Evolutionary conservation across 2,797 vertebrate species (phyloP).

Genomic region (Eidolon dupreanum): DNA sequence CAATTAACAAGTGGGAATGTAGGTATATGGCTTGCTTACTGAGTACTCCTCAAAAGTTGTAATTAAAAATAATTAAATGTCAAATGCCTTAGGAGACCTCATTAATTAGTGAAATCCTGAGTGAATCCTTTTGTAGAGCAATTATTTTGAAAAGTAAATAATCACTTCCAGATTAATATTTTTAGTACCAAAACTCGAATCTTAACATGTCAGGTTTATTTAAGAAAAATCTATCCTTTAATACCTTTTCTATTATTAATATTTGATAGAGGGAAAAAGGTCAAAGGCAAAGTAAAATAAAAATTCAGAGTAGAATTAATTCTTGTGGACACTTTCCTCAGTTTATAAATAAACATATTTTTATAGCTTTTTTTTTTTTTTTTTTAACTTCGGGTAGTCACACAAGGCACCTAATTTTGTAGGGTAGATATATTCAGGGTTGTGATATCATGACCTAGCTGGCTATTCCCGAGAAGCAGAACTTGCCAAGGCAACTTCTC

Average conservation of each 20-base stretch:
- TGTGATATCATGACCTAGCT: neutral
- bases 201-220: neutral
- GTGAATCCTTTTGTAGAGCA: slow-evolving; percentile 36
- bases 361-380: neutral
- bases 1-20: slow-evolving; percentile 59
- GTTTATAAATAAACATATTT: neutral
- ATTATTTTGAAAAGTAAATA: slow-evolving; percentile 61
- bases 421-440: neutral
- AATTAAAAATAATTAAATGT: slow-evolving; percentile 75
- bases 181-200: slow-evolving; percentile 16
- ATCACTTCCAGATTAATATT: slow-evolving; percentile 11
- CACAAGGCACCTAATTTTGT: neutral
- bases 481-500: neutral
- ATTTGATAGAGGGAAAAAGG: slow-evolving; percentile 18
- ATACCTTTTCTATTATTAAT: slow-evolving; percentile 15
- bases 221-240: neutral
- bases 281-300: slow-evolving; percentile 18
- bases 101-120: slow-evolving; percentile 61
- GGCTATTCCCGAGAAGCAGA: neutral
- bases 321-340: neutral
- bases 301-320: neutral
- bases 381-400: neutral
- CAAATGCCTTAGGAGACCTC: slow-evolving; percentile 51
- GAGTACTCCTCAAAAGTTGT: slow-evolving; percentile 50
- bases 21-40: slow-evolving; percentile 46